Percentiles rank a stretch among this genome's conserved stretches.
Conservation (phyloP, 2,888 invertebrate genomes). For the Thymelicus lineola region DNA sequence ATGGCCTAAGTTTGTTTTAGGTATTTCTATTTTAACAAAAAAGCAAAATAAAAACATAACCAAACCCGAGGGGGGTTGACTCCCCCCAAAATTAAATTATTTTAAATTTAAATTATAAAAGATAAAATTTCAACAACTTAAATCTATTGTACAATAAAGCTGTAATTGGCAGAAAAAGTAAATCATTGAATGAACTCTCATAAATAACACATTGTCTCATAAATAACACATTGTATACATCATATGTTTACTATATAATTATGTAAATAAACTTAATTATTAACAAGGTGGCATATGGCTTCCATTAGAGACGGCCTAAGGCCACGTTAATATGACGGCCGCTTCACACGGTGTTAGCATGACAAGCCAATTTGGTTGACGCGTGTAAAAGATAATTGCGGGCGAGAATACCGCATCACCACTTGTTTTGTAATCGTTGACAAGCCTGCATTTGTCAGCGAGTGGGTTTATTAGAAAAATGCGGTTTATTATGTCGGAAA, state of each 20-base stretch:
- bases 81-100: no score
- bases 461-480: not conserved
- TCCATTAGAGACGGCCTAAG: slow-evolving; percentile 24
- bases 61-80: no score
- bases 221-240: not conserved
- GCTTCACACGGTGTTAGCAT: slow-evolving; percentile 57
- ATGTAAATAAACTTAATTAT: not conserved
- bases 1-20: no score
- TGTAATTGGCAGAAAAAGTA: no score
- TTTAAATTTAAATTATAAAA: no score
- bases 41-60: no score
- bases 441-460: slow-evolving; percentile 39
- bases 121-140: no score
- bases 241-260: not conserved
- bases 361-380: slow-evolving; percentile 77
- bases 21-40: no score
- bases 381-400: slow-evolving; percentile 64
- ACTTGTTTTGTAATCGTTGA: slow-evolving; percentile 44
- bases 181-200: no score
- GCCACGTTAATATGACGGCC: slow-evolving; percentile 49
- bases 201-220: no score
- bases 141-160: no score
- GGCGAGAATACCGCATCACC: slow-evolving; percentile 48
- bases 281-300: slow-evolving; percentile 14
- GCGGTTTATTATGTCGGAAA: no score